Conservation (phyloP, 2,113 vertebrate species). For the Amazona guildingii region DNA sequence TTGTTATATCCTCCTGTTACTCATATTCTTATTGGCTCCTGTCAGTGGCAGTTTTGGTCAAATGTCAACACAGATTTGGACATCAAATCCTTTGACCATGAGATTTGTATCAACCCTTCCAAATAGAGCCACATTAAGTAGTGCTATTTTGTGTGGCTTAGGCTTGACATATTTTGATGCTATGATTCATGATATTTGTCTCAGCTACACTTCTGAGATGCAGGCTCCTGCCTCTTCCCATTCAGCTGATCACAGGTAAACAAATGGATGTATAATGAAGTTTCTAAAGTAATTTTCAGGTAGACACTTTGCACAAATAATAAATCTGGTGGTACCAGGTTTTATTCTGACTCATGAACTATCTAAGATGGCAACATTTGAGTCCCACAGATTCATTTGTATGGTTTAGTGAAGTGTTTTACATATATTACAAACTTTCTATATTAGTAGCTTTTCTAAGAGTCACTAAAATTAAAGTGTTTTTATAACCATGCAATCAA, state of each 20-base stretch:
- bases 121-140: not conserved
- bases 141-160: not conserved
- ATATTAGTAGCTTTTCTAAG: not conserved
- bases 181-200: not conserved
- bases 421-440: slow-evolving; percentile 10
- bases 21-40: not conserved
- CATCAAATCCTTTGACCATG: not conserved
- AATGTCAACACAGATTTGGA: not conserved
- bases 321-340: slow-evolving; percentile 49
- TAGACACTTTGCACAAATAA: slow-evolving; percentile 52
- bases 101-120: not conserved
- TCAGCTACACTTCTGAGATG: not conserved
- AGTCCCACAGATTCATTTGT: slow-evolving; percentile 59
- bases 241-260: slow-evolving; percentile 56
- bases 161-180: not conserved
- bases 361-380: slow-evolving; percentile 30
- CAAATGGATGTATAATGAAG: slow-evolving; percentile 51
- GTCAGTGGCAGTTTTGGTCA: not conserved
- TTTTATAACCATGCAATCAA: not conserved
- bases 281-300: slow-evolving; percentile 27
- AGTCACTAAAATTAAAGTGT: slow-evolving; percentile 9
- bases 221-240: not conserved
- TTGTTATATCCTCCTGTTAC: not conserved
- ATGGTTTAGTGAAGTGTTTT: slow-evolving; percentile 26
- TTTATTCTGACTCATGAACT: slow-evolving; percentile 51